Evolutionary conservation across 2,797 vertebrate species (phyloP).

Genomic region (Buceros bicornis): DNA sequence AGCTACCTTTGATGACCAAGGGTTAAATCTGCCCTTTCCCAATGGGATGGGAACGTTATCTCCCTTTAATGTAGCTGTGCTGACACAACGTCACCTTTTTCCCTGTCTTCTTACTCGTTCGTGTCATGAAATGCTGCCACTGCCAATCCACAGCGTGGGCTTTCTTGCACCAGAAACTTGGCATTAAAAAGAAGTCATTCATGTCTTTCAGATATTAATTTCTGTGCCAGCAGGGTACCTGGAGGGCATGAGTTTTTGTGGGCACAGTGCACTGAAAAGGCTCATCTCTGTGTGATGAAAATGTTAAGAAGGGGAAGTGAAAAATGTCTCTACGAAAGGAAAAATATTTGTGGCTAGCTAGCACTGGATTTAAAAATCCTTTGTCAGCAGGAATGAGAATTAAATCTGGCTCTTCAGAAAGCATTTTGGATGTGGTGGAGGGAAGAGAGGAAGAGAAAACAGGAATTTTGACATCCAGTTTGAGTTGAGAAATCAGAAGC

Average conservation of each 20-base stretch:
- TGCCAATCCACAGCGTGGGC: not conserved
- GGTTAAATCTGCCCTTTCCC: not conserved
- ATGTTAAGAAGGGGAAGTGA: constrained; percentile 58
- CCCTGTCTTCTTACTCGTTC: not conserved
- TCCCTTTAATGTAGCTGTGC: not conserved
- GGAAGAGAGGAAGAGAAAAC: constrained; percentile 36
- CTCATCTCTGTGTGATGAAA: constrained; percentile 64
- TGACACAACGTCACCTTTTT: not conserved
- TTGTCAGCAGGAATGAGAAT: constrained; percentile 77
- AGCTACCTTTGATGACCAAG: not conserved
- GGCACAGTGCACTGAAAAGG: constrained; percentile 28
- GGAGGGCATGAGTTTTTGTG: constrained; percentile 33
- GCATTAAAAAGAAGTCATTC: constrained; percentile 55
- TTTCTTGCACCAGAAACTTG: constrained; percentile 24
- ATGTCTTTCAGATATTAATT: constrained; percentile 49
- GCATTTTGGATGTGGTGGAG: constrained; percentile 37
- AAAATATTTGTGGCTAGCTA: constrained; percentile 63
- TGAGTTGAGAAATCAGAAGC: constrained; percentile 33
- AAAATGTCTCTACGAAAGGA: constrained; percentile 13
- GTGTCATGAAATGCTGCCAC: not conserved
- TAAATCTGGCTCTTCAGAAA: constrained; percentile 71
- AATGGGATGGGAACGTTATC: not conserved
- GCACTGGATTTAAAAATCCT: constrained; percentile 54
- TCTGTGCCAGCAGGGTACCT: constrained; percentile 33
- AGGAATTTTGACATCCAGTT: constrained; percentile 36